phyloP scores from a whole-genome alignment of 2,888 invertebrate species.

The Lamellibrachia satsuma region DNA sequence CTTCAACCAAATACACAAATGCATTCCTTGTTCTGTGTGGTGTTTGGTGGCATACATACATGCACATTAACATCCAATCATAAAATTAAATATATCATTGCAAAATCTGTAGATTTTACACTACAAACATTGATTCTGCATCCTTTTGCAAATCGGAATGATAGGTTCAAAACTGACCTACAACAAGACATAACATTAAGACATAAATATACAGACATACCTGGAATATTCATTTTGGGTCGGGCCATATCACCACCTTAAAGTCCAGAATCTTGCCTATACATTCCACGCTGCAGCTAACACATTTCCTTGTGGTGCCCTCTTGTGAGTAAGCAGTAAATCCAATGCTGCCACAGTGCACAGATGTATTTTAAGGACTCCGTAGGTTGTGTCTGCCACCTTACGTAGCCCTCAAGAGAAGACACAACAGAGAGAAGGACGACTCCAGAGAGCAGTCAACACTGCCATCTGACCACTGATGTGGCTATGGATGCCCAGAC shows the following conservation, averaged over 20 bases:
- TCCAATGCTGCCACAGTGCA: not conserved
- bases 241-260: not conserved
- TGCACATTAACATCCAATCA: not conserved
- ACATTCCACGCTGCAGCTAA: not conserved
- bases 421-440: not conserved
- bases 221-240: not conserved
- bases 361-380: not conserved
- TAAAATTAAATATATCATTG: not conserved
- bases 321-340: not conserved
- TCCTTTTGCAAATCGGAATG: not conserved
- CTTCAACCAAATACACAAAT: not conserved
- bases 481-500: not conserved
- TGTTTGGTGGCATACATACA: not conserved
- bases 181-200: not conserved
- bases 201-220: not conserved
- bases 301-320: not conserved
- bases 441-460: not conserved
- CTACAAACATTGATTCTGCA: not conserved
- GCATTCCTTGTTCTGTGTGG: not conserved
- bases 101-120: not conserved
- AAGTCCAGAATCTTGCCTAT: not conserved
- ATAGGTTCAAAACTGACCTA: not conserved
- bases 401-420: not conserved
- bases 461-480: not conserved
- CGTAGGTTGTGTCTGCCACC: not conserved